Evolutionary conservation across 2,888 invertebrate genomes (phyloP).

Genomic region (Cyrtodaria siliqua): DNA sequence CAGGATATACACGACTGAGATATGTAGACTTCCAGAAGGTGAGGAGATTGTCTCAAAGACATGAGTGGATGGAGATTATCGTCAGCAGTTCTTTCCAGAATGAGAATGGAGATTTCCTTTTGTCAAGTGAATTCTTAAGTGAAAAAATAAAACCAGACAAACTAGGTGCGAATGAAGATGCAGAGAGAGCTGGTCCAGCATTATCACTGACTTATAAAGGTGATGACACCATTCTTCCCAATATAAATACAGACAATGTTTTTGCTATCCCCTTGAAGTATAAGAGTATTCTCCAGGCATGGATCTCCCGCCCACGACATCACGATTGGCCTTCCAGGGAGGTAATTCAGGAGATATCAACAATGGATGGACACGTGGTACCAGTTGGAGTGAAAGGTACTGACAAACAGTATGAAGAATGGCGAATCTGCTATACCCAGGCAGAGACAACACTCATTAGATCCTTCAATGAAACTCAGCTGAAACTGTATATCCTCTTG

Average conservation of each 20-base stretch:
- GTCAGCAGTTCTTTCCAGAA: too few relatives aligned
- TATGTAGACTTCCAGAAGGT: too few relatives aligned
- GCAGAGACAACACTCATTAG: constrained; percentile 19
- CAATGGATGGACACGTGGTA: constrained; percentile 10
- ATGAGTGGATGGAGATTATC: too few relatives aligned
- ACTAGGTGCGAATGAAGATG: too few relatives aligned
- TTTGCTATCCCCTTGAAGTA: constrained; percentile 3
- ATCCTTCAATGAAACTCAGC: constrained; percentile 26
- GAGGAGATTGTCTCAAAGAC: too few relatives aligned
- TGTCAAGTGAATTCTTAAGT: too few relatives aligned
- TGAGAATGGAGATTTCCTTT: too few relatives aligned
- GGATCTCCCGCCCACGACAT: constrained; percentile 12
- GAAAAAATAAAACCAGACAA: too few relatives aligned
- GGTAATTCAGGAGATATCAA: neutral
- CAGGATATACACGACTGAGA: constrained; percentile 6
- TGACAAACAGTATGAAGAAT: constrained; percentile 10
- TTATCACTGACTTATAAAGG: too few relatives aligned
- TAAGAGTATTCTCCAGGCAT: constrained; percentile 2
- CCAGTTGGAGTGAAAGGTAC: constrained; percentile 17
- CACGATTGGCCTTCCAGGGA: constrained; percentile 26
- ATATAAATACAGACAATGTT: constrained; percentile 10
- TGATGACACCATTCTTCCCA: too few relatives aligned
- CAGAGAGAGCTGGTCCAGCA: too few relatives aligned
- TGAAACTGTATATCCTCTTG: constrained; percentile 20
- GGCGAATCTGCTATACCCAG: constrained; percentile 25